Conservation (phyloP, 2,888 invertebrate species). For the Leptura quadrifasciata region DNA sequence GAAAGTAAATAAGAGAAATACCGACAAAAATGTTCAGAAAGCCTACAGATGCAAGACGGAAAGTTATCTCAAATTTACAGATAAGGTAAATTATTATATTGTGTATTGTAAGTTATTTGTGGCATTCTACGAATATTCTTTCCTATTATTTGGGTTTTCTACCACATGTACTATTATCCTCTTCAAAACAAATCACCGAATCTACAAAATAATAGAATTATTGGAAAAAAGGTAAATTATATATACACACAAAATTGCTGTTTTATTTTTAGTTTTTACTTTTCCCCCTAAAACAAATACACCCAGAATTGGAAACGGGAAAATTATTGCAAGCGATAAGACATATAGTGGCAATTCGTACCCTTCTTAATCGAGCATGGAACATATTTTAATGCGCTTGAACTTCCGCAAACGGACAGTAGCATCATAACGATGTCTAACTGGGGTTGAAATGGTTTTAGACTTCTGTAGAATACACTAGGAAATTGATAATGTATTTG, state of each 20-base stretch:
- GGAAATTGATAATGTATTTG: slow-evolving; percentile 36
- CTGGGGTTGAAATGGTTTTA: slow-evolving; percentile 25
- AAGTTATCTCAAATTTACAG: neutral
- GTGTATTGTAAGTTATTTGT: too few species aligned
- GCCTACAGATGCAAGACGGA: slow-evolving; percentile 32
- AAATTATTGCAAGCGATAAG: neutral
- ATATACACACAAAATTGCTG: too few species aligned
- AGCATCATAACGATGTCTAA: slow-evolving; percentile 44
- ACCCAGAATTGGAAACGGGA: neutral
- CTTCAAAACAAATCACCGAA: too few species aligned
- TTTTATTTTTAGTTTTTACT: too few species aligned
- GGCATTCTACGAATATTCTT: too few species aligned
- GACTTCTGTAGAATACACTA: slow-evolving; percentile 16
- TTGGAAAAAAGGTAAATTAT: too few species aligned
- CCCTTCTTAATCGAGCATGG: slow-evolving; percentile 65
- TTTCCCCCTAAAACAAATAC: too few species aligned
- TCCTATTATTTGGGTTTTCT: too few species aligned
- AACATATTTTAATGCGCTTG: slow-evolving; percentile 66
- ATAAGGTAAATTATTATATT: too few species aligned
- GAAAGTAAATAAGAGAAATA: slow-evolving; percentile 50
- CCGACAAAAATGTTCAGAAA: slow-evolving; percentile 49
- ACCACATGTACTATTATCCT: too few species aligned
- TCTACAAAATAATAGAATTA: too few species aligned
- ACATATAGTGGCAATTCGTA: slow-evolving; percentile 46
- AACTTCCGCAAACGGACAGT: slow-evolving; percentile 56